Percentiles rank a stretch among this genome's conserved stretches.
Evolutionary conservation across 2,888 invertebrate species (phyloP).

Genomic region (Hyposoter didymator): DNA sequence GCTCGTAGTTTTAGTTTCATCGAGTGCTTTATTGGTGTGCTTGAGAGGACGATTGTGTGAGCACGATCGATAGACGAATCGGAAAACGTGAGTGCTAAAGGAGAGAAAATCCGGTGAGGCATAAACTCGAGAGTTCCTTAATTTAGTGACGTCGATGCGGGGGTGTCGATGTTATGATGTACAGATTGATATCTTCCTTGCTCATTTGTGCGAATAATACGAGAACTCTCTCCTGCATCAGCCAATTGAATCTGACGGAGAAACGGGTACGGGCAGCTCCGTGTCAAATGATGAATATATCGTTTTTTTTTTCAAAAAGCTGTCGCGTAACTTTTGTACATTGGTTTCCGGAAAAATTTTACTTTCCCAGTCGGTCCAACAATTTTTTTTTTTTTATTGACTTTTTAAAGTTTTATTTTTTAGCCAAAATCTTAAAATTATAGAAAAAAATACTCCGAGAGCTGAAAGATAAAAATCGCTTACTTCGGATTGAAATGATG

Average conservation of each 20-base stretch:
- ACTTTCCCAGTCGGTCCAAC: too few relatives aligned
- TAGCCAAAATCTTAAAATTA: background rate
- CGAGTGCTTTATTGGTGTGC: constrained; percentile 25
- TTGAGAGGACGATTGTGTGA: constrained; percentile 6
- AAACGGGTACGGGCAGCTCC: constrained; percentile 1
- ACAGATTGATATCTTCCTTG: constrained; percentile 58
- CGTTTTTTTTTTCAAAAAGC: background rate
- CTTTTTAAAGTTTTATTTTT: background rate
- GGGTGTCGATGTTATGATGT: constrained; percentile 44
- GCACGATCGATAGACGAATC: constrained; percentile 56
- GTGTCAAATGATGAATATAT: background rate
- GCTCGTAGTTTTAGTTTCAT: constrained; percentile 55
- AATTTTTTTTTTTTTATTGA: too few relatives aligned
- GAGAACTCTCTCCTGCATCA: constrained; percentile 32
- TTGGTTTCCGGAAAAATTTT: too few relatives aligned
- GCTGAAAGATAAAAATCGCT: background rate
- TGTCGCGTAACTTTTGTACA: background rate
- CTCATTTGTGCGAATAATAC: constrained; percentile 60
- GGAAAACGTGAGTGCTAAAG: constrained; percentile 55
- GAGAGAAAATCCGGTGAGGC: constrained; percentile 48
- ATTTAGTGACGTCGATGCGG: constrained; percentile 35
- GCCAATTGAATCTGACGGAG: constrained; percentile 50
- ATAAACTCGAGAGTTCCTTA: constrained; percentile 48
- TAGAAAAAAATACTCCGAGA: background rate
- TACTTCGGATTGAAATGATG: background rate